These are phyloP conservation scores for Eidolon dupreanum DNA, from an alignment of 2,797 vertebrate species.

Conservation along the genomic window DNA sequence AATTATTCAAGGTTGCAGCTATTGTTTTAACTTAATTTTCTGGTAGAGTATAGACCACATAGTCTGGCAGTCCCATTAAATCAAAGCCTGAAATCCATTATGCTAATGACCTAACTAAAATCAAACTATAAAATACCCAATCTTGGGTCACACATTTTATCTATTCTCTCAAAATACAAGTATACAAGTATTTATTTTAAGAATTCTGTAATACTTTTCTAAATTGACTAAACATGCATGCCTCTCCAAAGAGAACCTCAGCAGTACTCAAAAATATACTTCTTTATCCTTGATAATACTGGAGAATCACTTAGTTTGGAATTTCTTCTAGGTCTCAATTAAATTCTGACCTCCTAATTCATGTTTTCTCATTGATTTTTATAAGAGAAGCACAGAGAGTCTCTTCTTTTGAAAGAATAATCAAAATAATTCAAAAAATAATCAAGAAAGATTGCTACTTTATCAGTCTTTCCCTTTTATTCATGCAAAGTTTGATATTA, in stretches of 20 bases:
- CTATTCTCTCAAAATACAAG: not conserved
- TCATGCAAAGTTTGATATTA: not conserved
- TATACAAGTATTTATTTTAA: not conserved
- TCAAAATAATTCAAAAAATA: not conserved
- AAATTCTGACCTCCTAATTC: not conserved
- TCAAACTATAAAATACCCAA: not conserved
- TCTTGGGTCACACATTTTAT: not conserved
- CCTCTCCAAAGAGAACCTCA: not conserved
- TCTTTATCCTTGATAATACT: not conserved
- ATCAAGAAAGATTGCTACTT: not conserved
- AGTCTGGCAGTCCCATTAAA: not conserved
- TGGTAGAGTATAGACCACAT: not conserved
- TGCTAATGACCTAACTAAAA: not conserved
- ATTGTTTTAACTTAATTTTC: not conserved
- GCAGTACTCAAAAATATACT: not conserved
- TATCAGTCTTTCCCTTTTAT: not conserved
- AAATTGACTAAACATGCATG: not conserved
- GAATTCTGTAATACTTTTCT: not conserved
- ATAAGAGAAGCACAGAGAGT: not conserved
- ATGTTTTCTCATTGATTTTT: not conserved
- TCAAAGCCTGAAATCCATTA: not conserved
- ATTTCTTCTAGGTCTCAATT: not conserved
- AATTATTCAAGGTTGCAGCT: not conserved
- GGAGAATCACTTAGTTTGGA: not conserved
- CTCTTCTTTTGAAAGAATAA: conserved; percentile 2